Base-by-base conservation (phyloP, 2,797 vertebrate species). In the Pelochelys cantorii region DNA sequence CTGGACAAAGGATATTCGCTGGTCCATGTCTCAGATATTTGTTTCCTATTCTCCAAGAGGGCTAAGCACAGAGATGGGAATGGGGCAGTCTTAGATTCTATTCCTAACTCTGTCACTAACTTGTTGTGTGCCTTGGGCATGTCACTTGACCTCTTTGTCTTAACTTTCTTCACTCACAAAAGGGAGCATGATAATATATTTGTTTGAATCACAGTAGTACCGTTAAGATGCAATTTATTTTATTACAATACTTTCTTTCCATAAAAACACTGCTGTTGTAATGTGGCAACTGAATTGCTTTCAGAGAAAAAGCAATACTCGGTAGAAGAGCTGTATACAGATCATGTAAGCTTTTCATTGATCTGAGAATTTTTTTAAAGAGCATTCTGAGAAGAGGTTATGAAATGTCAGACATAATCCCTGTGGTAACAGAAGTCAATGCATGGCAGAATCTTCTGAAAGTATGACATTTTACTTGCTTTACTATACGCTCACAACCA, bases 261-360 rank as follows among this genome's bases (percentile, higher is more conserved):
- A 8, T 42, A 42, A 48, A 4, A 8, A 11, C n/a, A 17, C 62
- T 57, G 1, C 80, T 65, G 42, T 60, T 27, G n/a, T 56, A 2
- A 23, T 11, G 1, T 1, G 7, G 14, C 34, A 83, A 79, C 1
- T 2, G 18, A 34, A 1, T 11, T 48, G 20, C 77, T 27, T 57
- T 5, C 13, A 4, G 6, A 12, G 1, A 83, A 90, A 85, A 87
- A 75, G 42, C 37, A 42, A 54, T 3, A 62, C 10, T 68, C 65
- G 68, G 4, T 12, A 27, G 65, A 31, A 0, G 27, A 62, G 4
- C 34, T 57, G 7, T 59, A 11, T 53, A 0, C 68, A 27, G 8
- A 14, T 86, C 11, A 48, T 55, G 7, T 6, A 34, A 81, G 42
- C 9, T 83, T 83, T 84, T 79, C 3, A 25, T 83, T 42, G 17